These are phyloP conservation scores for Allophyes oxyacanthae DNA, from an alignment of 2,888 invertebrate genomes.

Conservation along the genomic window DNA sequence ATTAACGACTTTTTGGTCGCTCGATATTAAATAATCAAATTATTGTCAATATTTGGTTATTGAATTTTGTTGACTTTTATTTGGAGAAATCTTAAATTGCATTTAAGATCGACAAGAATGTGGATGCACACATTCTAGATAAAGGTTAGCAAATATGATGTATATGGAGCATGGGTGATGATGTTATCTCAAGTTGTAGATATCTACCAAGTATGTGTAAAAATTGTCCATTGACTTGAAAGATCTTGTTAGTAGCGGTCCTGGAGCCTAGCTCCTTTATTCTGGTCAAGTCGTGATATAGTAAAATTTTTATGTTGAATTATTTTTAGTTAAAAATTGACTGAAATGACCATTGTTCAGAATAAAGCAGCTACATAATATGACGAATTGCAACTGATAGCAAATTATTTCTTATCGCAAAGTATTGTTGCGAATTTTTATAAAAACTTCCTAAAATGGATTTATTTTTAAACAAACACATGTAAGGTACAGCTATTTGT, in stretches of 20 bases:
- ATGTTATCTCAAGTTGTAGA: slow-evolving; percentile 50
- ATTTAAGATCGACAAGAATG: slow-evolving; percentile 52
- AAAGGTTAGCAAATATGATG: slow-evolving; percentile 56
- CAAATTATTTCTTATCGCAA: slow-evolving; percentile 80
- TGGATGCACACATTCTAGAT: slow-evolving; percentile 53
- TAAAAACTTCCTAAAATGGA: slow-evolving; percentile 57
- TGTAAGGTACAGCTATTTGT: slow-evolving; percentile 77
- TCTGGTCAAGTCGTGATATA: slow-evolving; percentile 67
- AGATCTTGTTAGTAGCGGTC: slow-evolving; percentile 70
- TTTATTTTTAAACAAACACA: slow-evolving; percentile 75
- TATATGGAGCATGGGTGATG: slow-evolving; percentile 38
- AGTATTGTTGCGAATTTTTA: slow-evolving; percentile 81
- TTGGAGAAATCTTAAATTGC: slow-evolving; percentile 54
- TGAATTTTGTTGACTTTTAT: slow-evolving; percentile 59
- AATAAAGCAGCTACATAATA: slow-evolving; percentile 70
- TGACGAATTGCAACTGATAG: slow-evolving; percentile 76
- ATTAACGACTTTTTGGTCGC: slow-evolving; percentile 63
- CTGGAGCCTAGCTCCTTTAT: slow-evolving; percentile 67
- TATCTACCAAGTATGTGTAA: slow-evolving; percentile 43
- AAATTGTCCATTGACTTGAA: slow-evolving; percentile 57
- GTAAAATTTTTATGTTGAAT: slow-evolving; percentile 80
- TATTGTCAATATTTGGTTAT: slow-evolving; percentile 54
- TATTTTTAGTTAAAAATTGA: slow-evolving; percentile 78
- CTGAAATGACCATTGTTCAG: slow-evolving; percentile 74
- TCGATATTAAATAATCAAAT: slow-evolving; percentile 56